Base-by-base conservation (phyloP, 2,113 vertebrate species). In the Mastomys natalensis region DNA sequence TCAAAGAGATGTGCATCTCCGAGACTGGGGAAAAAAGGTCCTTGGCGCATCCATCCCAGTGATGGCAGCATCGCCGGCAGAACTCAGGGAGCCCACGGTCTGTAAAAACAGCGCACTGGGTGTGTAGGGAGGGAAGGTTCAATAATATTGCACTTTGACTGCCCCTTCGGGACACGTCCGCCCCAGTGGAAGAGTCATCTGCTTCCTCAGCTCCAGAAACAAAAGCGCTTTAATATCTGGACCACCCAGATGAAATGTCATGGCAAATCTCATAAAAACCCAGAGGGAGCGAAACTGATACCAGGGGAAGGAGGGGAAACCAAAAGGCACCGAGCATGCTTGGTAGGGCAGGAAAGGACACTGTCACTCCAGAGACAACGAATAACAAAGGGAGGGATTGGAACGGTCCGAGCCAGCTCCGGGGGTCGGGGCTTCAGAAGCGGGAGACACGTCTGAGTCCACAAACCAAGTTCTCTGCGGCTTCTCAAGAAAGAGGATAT, bases 211-310 rank as follows among this genome's bases (percentile, higher is more conserved):
- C 96, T 98, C 94, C 97, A 95, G 96, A 94, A 84, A 95, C 17
- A 93, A 97, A 62, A 97, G 97, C 97, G 97, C 95, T 96, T 98
- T 97, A 85, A 92, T 98, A 95, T 97, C 98, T 93, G 98, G 96
- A 98, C 97, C 93, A 95, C 96, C 98, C 97, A 82, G 97, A 97
- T 98, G 98, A 99, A 99, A 99, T 99, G 98, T 98, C 98, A 97
- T 98, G 98, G 98, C 98, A 98, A 97, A 95, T 89, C 43, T 95
- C 0, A 48, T 97, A 93, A 98, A 98, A 97, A 98, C 91, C 94
- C 96, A 97, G 95, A 98, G 98, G 96, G 22, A 97, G 96, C 89
- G 16, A 96, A 92, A 95, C 43, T 73, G 68, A 97, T 73, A 73
- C 84, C 31, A 9, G 74, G 60, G 92, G 87, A 26, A 53, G 84